Conservation (phyloP, 2,888 invertebrate species). For the Aleiodes testaceus region DNA sequence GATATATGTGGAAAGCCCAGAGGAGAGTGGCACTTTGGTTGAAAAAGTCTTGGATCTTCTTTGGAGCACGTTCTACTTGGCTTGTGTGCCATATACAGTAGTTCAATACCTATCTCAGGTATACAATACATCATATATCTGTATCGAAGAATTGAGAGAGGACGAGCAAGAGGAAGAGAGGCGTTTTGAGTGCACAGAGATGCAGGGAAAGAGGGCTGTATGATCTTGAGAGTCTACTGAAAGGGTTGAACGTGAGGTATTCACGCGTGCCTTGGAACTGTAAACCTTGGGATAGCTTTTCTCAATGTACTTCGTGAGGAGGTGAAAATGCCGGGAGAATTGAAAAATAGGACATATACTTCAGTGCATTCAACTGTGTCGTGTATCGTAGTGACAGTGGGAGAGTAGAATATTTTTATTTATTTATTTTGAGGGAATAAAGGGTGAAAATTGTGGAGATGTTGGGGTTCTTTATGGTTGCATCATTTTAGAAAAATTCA, state of each 20-base stretch:
- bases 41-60: conserved; percentile 8
- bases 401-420: neutral
- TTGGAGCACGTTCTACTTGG: conserved; percentile 23
- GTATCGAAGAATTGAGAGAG: conserved; percentile 13
- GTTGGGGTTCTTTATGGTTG: no score
- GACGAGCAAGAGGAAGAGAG: neutral
- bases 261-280: conserved; percentile 41
- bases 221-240: conserved; percentile 18
- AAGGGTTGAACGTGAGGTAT: conserved; percentile 40
- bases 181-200: neutral
- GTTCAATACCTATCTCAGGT: conserved; percentile 12
- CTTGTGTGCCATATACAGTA: conserved; percentile 8
- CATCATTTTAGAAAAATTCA: no score
- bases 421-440: no score
- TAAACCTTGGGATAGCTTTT: conserved; percentile 24
- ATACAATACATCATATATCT: conserved; percentile 19
- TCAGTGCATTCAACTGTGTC: neutral
- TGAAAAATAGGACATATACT: conserved; percentile 18
- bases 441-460: no score
- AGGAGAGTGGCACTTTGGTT: conserved; percentile 29
- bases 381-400: conserved; percentile 8
- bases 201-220: conserved; percentile 9
- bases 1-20: conserved; percentile 4
- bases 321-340: conserved; percentile 7
- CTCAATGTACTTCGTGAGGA: neutral